Evolutionary conservation across 2,797 vertebrate genomes (phyloP).

Genomic region (Syndactyla subalaris): DNA sequence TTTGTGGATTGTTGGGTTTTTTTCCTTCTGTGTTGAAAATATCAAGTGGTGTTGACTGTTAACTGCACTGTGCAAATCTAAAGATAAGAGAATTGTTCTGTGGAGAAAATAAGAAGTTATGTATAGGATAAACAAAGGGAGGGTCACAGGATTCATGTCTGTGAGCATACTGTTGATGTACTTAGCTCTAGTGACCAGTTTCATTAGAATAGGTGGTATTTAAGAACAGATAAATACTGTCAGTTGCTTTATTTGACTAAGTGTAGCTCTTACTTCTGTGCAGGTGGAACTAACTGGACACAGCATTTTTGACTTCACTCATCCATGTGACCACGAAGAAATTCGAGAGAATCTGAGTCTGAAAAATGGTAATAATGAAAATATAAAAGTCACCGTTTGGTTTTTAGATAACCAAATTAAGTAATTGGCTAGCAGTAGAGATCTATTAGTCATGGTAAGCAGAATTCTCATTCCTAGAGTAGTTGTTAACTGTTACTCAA

Average conservation of each 20-base stretch:
- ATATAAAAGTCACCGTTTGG: neutral
- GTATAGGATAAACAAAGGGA: neutral
- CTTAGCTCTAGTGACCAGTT: neutral
- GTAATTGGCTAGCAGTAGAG: neutral
- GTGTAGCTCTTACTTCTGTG: conserved; percentile 11
- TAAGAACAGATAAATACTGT: neutral
- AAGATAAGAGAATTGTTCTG: neutral
- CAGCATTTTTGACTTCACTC: conserved; percentile 99
- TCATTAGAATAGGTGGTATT: neutral
- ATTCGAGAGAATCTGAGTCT: conserved; percentile 94
- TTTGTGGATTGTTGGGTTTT: neutral
- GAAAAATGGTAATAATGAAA: conserved; percentile 81
- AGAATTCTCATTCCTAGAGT: neutral
- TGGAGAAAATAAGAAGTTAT: neutral
- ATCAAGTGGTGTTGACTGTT: neutral
- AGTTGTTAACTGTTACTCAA: neutral
- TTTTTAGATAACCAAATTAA: neutral
- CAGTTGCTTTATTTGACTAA: neutral
- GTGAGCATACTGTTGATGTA: neutral
- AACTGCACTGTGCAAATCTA: neutral
- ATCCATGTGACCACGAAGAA: conserved; percentile 98
- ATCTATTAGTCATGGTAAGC: neutral
- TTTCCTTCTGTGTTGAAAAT: neutral
- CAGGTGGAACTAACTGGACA: conserved; percentile 98
- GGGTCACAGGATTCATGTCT: neutral